A percentile compares a stretch with the other conserved stretches of the same genome.
Evolutionary conservation across 2,888 invertebrate genomes (phyloP).

Genomic region (Acanthosepion pharaonis): DNA sequence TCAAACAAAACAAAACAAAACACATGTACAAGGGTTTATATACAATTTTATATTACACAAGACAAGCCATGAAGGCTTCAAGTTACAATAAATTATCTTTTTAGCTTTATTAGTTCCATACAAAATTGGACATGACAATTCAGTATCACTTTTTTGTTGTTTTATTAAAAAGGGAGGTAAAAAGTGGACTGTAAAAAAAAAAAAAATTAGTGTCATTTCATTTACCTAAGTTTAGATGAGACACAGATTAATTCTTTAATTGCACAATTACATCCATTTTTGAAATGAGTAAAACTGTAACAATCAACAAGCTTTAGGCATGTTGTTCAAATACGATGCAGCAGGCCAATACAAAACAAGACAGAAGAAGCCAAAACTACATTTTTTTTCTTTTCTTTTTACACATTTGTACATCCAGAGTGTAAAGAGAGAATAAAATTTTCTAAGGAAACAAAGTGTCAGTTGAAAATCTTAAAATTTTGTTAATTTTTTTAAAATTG

Average conservation of each 20-base stretch:
- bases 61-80: neutral
- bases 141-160: neutral
- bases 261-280: neutral
- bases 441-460: neutral
- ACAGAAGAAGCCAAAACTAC: neutral
- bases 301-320: neutral
- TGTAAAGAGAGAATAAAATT: neutral
- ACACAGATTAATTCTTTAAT: neutral
- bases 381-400: neutral
- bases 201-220: neutral
- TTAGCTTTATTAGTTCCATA: neutral
- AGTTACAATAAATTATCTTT: neutral
- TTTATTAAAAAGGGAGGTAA: neutral
- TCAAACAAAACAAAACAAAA: neutral
- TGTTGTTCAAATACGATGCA: neutral
- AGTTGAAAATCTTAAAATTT: neutral
- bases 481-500: neutral
- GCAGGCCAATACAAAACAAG: neutral
- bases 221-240: neutral
- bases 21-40: neutral
- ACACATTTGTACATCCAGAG: neutral
- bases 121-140: neutral
- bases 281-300: neutral
- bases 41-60: slow-evolving; percentile 33
- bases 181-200: slow-evolving; percentile 1